Base-by-base conservation (phyloP, 2,797 vertebrate species). In the Emydoidea blandingii region DNA sequence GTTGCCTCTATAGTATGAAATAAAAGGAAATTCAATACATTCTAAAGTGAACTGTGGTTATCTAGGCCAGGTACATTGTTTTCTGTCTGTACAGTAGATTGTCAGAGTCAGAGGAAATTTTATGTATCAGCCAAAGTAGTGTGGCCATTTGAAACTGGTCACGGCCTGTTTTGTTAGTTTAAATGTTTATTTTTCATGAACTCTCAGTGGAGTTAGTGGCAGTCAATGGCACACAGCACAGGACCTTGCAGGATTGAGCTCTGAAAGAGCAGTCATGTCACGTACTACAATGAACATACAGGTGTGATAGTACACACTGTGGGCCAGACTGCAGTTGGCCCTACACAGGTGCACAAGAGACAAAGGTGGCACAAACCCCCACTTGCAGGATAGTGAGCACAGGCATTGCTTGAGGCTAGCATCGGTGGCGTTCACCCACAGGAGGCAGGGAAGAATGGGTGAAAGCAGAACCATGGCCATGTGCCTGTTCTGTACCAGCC, bases 51-150 rank as follows among this genome's bases (percentile, higher is more conserved):
- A 49, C 52, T 79, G 29, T 72, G n/a, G n/a, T 87, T 94, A 92
- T 88, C 91, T 95, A 82, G 59, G 89, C 87, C 85, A 94, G 57
- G 37, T 93, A 87, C 91, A 91, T 76, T 79, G 54, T 92, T 97
- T 91, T 68, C 87, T 76, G 74, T 79, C 37, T 53, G 74, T 68
- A 47, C 62, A 85, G 37, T 84, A n/a, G 29, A 84, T 94, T 95
- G 92, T 93, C 0, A 0, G 16, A 85, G 76, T 82, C 68, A 93
- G 79, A 94, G 92, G 52, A 89, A 93, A 90, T 94, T 59, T 31
- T 87, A 2, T 56, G 76, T 79, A 89, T 81, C 65, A 83, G n/a
- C 57, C 83, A 92, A 79, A 76, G 57, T 65, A 65, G 41, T 79
- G 31, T 59, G 78, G 52, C 72, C 93, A 86, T 92, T 91, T 0